Percentiles rank a stretch among this genome's conserved stretches.
phyloP scores from a whole-genome alignment of 2,888 invertebrate genomes.

The Folsomia manolachei region DNA sequence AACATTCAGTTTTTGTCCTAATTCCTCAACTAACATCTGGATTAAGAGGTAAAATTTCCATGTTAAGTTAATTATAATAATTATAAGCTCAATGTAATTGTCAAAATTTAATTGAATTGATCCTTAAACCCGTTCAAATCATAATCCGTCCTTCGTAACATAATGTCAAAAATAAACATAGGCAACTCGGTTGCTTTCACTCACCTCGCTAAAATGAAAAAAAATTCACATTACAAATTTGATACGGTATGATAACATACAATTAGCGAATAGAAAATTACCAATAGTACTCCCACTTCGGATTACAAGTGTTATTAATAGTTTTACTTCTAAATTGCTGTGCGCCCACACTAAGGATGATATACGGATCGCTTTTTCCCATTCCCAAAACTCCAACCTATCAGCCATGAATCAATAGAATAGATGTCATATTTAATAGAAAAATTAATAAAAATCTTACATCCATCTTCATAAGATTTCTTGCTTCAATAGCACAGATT shows the following conservation, averaged over 20 bases:
- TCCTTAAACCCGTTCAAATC: slow-evolving; percentile 48
- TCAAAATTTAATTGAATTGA: background rate
- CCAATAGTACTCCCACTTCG: slow-evolving; percentile 96
- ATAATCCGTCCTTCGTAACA: too few species aligned
- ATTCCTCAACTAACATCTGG: slow-evolving; percentile 52
- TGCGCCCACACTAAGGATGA: slow-evolving; percentile 84
- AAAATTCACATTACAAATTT: too few species aligned
- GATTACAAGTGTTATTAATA: slow-evolving; percentile 89
- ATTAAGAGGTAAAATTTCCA: too few species aligned
- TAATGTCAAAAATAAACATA: too few species aligned
- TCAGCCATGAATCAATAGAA: slow-evolving; percentile 2
- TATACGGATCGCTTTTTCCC: slow-evolving; percentile 98
- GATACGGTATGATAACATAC: too few species aligned
- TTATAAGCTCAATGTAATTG: background rate
- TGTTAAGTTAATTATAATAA: slow-evolving; percentile 4
- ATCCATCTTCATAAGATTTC: slow-evolving; percentile 94
- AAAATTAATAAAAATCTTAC: slow-evolving; percentile 52
- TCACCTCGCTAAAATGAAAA: too few species aligned
- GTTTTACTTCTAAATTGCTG: slow-evolving; percentile 91
- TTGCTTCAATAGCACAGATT: slow-evolving; percentile 90
- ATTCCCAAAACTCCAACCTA: slow-evolving; percentile 77
- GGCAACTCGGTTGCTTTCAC: too few species aligned
- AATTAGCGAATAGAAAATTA: too few species aligned
- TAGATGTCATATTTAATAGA: background rate
- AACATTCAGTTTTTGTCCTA: slow-evolving; percentile 71